Base-by-base conservation (phyloP, 2,888 invertebrate species). In the Perizoma affinitatum region DNA sequence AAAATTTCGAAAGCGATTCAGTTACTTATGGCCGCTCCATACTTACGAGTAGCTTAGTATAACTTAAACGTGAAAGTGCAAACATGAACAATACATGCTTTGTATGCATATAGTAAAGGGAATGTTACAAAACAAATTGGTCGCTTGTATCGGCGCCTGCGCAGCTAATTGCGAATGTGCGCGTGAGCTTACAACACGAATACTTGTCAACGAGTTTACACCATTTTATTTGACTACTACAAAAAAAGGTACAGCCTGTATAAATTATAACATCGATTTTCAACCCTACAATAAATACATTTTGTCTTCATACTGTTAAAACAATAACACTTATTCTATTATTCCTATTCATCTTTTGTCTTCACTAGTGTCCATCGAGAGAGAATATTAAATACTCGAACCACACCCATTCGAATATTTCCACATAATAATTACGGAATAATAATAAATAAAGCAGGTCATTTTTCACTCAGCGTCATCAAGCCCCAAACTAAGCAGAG, bases 41-140 rank as follows among this genome's bases (percentile, higher is more conserved):
- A 51, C 58, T 59, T 61, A 64, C 54, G 51, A 40, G 43, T 43
- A n/a, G 5, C n/a, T 52, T 10, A 47, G 6, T 57, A 61, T 59
- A 60, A 59, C 66, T 60, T 42, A 61, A 65, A 69, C 62, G 69
- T 69, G 69, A 69, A 69, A 69, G 69, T 67, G 66, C 63, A 68
- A 61, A 58, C 59, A 63, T 48, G 61, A 62, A 67, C 69, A 69
- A 69, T 67, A 59, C 60, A 67, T 57, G 54, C 50, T 41, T 42
- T 58, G 40, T 55, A 45, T 49, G 63, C 55, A 44, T 51, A 45
- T 54, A 50, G 52, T 53, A 65, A 65, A 63, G 64, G 61, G 63
- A 68, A 68, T 51, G 68, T 70, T 68, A 66, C 68, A 57, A 67
- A 68, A 70, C 70, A 67, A 70, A 70, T 70, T 68, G 67, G 54